Percentiles rank a stretch among this genome's conserved stretches.
These are phyloP conservation scores for Dunckerocampus dactyliophorus DNA, from an alignment of 2,113 vertebrate species.

Conservation along the genomic window DNA sequence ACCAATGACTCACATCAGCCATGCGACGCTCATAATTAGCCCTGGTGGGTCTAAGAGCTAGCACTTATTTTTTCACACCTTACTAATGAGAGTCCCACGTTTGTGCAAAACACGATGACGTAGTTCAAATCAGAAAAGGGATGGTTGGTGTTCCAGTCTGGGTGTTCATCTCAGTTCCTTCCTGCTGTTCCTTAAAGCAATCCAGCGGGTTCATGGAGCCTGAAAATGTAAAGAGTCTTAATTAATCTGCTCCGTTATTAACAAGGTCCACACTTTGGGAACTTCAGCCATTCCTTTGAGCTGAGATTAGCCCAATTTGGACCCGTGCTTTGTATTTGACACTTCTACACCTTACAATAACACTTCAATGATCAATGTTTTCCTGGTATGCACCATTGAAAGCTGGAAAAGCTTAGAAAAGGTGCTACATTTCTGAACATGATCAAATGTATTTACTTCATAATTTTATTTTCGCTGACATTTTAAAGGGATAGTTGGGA, in stretches of 20 bases:
- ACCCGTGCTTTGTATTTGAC: constrained; percentile 49
- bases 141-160: constrained; percentile 20
- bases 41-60: constrained; percentile 59
- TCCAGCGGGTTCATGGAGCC: constrained; percentile 33
- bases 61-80: constrained; percentile 61
- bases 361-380: constrained; percentile 36
- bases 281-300: constrained; percentile 67
- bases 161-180: constrained; percentile 31
- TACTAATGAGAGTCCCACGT: constrained; percentile 52
- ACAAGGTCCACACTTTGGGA: constrained; percentile 59
- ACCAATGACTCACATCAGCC: constrained; percentile 52
- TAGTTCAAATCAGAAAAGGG: constrained; percentile 39
- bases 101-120: constrained; percentile 31
- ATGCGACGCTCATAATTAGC: constrained; percentile 67
- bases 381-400: constrained; percentile 27
- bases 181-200: constrained; percentile 32
- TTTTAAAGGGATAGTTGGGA: no score
- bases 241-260: constrained; percentile 67
- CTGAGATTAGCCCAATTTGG: constrained; percentile 65
- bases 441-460: no score
- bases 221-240: constrained; percentile 49
- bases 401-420: constrained; percentile 25
- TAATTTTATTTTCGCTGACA: no score
- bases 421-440: no score
- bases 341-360: constrained; percentile 23